A percentile compares a stretch with the other conserved stretches of the same genome.
Conservation (phyloP, 2,888 invertebrate species). For the Pocota personata region DNA sequence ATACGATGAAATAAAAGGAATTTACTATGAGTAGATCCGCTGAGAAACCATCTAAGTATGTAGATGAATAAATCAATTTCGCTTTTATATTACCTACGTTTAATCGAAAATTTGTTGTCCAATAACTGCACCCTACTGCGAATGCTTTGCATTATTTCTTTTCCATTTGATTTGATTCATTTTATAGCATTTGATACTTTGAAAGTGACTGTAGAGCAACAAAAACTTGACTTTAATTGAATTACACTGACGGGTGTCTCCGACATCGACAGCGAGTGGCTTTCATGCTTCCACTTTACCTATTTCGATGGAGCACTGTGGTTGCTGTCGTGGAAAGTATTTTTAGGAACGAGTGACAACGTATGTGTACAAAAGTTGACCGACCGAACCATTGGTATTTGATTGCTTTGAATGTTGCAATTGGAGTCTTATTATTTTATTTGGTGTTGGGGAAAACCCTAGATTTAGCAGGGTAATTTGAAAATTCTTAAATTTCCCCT, state of each 20-base stretch:
- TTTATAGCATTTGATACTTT: conserved; percentile 2
- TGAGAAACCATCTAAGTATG: not conserved
- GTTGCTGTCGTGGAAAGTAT: not conserved
- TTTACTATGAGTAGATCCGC: no score
- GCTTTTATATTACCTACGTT: not conserved
- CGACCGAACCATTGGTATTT: conserved; percentile 2
- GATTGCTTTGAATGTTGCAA: not conserved
- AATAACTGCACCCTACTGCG: not conserved
- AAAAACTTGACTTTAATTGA: not conserved
- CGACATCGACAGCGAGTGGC: not conserved
- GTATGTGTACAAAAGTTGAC: conserved; percentile 17
- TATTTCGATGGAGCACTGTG: not conserved
- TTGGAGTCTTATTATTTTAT: not conserved
- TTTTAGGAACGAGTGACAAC: conserved; percentile 9
- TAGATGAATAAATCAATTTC: not conserved
- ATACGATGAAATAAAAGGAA: no score
- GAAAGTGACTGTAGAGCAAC: not conserved
- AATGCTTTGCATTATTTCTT: not conserved
- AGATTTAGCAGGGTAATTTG: not conserved
- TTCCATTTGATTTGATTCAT: not conserved
- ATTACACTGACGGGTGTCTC: not conserved
- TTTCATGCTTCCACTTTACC: not conserved
- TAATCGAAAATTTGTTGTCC: not conserved
- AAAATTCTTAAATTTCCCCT: not conserved
- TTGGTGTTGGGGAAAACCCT: not conserved